These are phyloP conservation scores for Coreius guichenoti DNA, from an alignment of 2,797 vertebrate genomes.

Conservation along the genomic window DNA sequence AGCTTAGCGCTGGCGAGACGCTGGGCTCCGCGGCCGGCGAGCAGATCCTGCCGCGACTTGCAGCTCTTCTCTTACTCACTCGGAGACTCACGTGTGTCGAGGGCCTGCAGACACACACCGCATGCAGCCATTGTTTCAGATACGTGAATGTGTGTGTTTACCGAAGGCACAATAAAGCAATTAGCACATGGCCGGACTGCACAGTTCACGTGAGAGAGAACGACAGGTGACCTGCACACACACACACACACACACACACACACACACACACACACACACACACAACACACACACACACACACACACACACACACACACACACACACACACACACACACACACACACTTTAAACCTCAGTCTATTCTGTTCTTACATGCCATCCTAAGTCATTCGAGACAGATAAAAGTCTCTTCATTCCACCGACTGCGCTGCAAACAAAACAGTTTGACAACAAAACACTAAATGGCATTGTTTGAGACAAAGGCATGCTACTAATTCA, in stretches of 20 bases:
- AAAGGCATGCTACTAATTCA: neutral
- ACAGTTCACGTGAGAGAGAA: conserved; percentile 15
- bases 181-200: conserved; percentile 1
- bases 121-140: neutral
- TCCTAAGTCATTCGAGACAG: neutral
- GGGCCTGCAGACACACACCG: conserved; percentile 2
- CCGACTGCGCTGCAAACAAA: neutral
- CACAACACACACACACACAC: neutral
- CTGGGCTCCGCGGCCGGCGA: neutral
- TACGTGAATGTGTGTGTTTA: conserved; percentile 3
- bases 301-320: no score
- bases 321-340: neutral
- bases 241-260: neutral
- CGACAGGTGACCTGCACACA: neutral
- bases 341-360: neutral
- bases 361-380: neutral
- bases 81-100: conserved; percentile 7
- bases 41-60: conserved; percentile 19
- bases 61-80: conserved; percentile 21
- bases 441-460: neutral
- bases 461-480: neutral
- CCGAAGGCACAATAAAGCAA: conserved; percentile 14
- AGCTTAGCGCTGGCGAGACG: conserved; percentile 24
- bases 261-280: neutral
- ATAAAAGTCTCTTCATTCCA: neutral